Evolutionary conservation across 2,888 invertebrate species (phyloP), one percentile per base, ranked within the genome.

Genomic region (Neuroscelio doddi): DNA sequence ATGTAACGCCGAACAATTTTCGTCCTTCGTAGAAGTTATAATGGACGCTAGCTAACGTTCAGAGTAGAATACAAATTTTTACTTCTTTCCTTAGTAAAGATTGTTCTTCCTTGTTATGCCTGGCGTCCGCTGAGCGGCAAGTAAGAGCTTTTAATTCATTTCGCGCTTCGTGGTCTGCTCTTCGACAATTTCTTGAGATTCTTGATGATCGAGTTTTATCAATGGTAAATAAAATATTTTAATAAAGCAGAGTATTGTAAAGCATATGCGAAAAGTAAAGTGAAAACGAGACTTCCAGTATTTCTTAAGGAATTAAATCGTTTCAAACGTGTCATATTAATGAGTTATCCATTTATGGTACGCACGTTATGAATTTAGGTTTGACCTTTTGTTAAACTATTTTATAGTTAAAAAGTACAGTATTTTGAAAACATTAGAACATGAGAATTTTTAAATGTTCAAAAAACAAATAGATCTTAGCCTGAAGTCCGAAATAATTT

Each of bases 161-260:
- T 64, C 55, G 58, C 64, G 55, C 62, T 62, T 62, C 55, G 55
- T 53, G 64, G 56, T 59, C 41, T 42, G 46, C 42, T 58, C 46
- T 21, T 39, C 64, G 45, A 50, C 64, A 64, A 64, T 55, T 64
- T 64, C 41, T 16, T 44, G 41, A 45, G 55, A 38, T 50, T 59
- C 64, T 53, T 55, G 52, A 53, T 64, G 64, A 64, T 58, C 64
- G 64, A 64, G 64, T 64, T 64, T 64, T 47, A 9, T 38, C 52
- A 42, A 56, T 56, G 42, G 51, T 32, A 57, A 64, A 64, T 52
- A 64, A 64, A 64, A 64, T 52, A 63, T 51, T 51, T 34, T 41
- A 46, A 15, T 32, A 34, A 50, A 36, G 46, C 17, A 47, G 16
- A 69, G 68, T 72, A 75, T 75, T 69, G 74, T 72, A 67, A 68